A percentile compares a stretch with the other conserved stretches of the same genome.
Conservation (phyloP, 2,797 vertebrate species). For the Hemibagrus guttatus region DNA sequence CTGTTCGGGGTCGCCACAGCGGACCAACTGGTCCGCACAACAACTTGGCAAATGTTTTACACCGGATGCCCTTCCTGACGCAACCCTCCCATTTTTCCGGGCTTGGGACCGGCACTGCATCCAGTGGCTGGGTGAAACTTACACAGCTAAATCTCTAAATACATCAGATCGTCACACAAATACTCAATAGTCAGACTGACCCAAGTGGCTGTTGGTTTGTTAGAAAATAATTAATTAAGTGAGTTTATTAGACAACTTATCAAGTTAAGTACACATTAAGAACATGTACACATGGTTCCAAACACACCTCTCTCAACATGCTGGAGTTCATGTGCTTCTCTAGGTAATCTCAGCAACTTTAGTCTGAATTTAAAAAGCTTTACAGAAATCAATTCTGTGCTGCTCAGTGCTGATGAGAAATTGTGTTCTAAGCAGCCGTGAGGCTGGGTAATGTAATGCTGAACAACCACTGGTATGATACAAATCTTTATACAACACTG, state of each 20-base stretch:
- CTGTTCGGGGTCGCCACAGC: too few species aligned
- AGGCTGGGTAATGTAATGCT: slow-evolving; percentile 1
- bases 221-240: not conserved
- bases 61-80: too few species aligned
- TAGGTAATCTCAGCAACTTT: not conserved
- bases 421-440: slow-evolving; percentile 1
- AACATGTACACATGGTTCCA: not conserved
- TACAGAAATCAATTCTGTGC: slow-evolving; percentile 24
- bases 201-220: not conserved
- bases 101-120: too few species aligned
- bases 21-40: too few species aligned
- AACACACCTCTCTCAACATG: not conserved
- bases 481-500: not conserved
- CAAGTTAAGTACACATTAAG: not conserved
- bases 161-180: not conserved
- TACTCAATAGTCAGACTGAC: not conserved
- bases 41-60: too few species aligned
- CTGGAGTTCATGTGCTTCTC: not conserved
- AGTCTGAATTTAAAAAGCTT: not conserved
- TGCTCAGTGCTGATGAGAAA: slow-evolving; percentile 18
- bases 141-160: not conserved
- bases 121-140: too few species aligned
- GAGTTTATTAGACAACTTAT: not conserved
- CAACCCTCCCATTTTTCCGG: too few species aligned
- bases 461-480: slow-evolving; percentile 37